Evolutionary conservation across 92 coral and sea anemone species (phyloP).

Genomic region (Isaurus tuberculatus): DNA sequence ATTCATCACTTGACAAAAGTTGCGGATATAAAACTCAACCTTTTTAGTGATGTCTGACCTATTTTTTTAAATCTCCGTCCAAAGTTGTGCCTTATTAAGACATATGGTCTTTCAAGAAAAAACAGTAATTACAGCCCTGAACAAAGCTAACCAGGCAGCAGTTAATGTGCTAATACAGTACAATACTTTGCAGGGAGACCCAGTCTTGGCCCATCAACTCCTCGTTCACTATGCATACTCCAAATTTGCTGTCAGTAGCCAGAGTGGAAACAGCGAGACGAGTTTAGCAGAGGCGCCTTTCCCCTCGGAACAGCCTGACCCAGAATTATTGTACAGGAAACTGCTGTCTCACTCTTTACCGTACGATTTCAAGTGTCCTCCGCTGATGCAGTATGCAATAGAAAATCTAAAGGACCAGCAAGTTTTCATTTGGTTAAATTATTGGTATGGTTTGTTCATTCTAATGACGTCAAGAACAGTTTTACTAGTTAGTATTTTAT

Average conservation of each 20-base stretch:
- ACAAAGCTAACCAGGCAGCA: too few species aligned
- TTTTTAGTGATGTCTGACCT: too few species aligned
- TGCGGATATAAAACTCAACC: too few species aligned
- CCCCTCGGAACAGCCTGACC: slow-evolving; percentile 55
- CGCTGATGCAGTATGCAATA: slow-evolving; percentile 58
- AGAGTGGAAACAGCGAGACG: slow-evolving; percentile 20
- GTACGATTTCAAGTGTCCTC: slow-evolving; percentile 71
- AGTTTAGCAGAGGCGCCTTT: slow-evolving; percentile 44
- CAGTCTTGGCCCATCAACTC: slow-evolving; percentile 52
- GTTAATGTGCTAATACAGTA: background rate
- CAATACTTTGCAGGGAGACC: slow-evolving; percentile 49
- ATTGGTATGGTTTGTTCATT: slow-evolving; percentile 68
- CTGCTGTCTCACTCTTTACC: slow-evolving; percentile 86
- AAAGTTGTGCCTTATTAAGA: too few species aligned
- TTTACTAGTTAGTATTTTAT: too few species aligned
- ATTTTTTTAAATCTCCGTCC: too few species aligned
- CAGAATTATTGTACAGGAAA: slow-evolving; percentile 75
- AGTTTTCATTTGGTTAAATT: slow-evolving; percentile 89
- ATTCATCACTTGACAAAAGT: too few species aligned
- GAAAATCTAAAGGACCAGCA: slow-evolving; percentile 67
- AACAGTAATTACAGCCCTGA: too few species aligned
- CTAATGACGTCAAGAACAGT: too few species aligned
- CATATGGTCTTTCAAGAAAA: too few species aligned
- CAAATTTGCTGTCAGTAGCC: slow-evolving; percentile 59
- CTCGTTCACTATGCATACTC: slow-evolving; percentile 60